phyloP scores from a whole-genome alignment of 1,140 invertebrate species.

The Dendrolimus punctatus region DNA sequence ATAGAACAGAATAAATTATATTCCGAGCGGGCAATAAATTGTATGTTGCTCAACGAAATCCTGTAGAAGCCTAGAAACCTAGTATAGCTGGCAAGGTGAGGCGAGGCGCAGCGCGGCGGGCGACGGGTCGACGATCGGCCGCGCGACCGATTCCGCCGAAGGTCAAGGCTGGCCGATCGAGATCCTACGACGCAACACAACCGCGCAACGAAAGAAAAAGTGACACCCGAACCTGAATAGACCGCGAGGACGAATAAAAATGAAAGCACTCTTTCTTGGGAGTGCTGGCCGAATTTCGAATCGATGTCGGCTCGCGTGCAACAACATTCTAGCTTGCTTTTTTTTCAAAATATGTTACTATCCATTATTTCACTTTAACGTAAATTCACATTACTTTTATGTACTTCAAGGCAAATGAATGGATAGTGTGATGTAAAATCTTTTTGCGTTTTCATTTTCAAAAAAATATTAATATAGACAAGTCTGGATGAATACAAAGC shows the following conservation, averaged over 20 bases:
- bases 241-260: constrained; percentile 68
- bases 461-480: too few species aligned
- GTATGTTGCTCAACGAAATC: too few species aligned
- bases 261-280: constrained; percentile 48
- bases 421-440: background rate
- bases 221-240: constrained; percentile 67
- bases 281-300: background rate
- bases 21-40: background rate
- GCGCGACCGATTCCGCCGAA: constrained; percentile 58
- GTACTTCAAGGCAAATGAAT: too few species aligned
- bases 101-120: constrained; percentile 8
- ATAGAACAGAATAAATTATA: background rate
- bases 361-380: too few species aligned
- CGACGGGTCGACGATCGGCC: constrained; percentile 53
- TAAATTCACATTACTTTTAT: too few species aligned
- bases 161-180: constrained; percentile 55
- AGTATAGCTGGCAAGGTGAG: constrained; percentile 1
- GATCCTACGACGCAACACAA: constrained; percentile 24
- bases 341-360: too few species aligned
- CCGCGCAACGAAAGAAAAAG: constrained; percentile 66
- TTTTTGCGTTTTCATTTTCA: constrained; percentile 3
- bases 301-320: background rate
- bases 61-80: background rate
- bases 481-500: too few species aligned
- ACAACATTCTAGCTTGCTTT: too few species aligned